These are phyloP conservation scores for Cyanoramphus novaezelandiae DNA, from an alignment of 2,113 vertebrate species.

Conservation along the genomic window DNA sequence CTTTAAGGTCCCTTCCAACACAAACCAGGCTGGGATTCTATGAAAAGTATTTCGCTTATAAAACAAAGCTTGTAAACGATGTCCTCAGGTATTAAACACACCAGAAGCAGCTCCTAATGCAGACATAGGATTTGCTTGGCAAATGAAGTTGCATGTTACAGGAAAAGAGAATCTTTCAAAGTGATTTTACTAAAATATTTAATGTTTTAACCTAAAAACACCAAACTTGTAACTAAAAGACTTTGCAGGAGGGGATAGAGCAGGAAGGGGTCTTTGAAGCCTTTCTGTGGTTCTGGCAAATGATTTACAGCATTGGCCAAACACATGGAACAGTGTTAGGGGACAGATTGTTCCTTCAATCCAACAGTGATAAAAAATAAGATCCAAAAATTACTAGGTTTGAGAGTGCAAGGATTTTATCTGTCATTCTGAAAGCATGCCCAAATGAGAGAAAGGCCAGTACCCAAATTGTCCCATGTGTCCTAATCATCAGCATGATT, in stretches of 20 bases:
- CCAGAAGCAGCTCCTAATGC: not conserved
- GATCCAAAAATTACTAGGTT: not conserved
- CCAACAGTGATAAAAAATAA: constrained; percentile 30
- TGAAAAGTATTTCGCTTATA: not conserved
- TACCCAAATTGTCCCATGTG: not conserved
- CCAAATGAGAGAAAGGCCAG: not conserved
- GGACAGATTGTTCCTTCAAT: constrained; percentile 10
- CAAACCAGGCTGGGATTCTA: not conserved
- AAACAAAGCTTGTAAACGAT: not conserved
- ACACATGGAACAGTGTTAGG: not conserved
- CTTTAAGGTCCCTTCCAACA: not conserved
- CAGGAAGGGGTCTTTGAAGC: not conserved
- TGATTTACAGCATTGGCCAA: constrained; percentile 7
- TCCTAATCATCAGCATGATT: not conserved
- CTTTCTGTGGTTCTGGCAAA: constrained; percentile 28
- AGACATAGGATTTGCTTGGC: not conserved
- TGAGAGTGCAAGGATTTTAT: not conserved
- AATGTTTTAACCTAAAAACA: not conserved
- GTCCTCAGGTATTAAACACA: not conserved
- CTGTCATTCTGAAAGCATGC: not conserved
- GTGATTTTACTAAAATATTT: not conserved
- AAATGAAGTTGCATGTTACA: not conserved
- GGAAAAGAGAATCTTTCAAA: not conserved
- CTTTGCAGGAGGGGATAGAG: not conserved
- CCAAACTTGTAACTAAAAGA: not conserved